Evolutionary conservation across 30 jellyfish, hydroid and myxozoan species (phyloP), one percentile per base, ranked within the genome.

Genomic region (Aurelia aurita): DNA sequence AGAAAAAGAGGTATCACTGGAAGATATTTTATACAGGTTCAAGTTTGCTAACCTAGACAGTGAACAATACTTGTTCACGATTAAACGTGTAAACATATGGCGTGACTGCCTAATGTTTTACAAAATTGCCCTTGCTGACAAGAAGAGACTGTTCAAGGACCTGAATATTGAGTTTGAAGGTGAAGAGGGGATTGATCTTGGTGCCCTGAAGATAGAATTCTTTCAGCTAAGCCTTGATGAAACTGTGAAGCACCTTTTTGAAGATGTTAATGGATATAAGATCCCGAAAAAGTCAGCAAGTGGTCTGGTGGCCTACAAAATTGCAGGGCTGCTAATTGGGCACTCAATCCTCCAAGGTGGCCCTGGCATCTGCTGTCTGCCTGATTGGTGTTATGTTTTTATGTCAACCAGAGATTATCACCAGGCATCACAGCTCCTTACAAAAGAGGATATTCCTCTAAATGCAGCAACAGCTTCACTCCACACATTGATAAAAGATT

Each of bases 401-500:
- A 31, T 69, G 3, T 28, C 34, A 12, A 69, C 81, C 5, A 63
- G 81, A 6, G 81, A 69, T 9, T 69, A 29, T 28, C 66, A 35
- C 5, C 16, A 61, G 12, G 29, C 81, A 6, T 61, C 81, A 12
- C 64, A 69, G 81, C 22, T 69, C 3, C 43, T 5, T 43, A 29
- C 81, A 4, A 34, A 69, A 35, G 23, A 29, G 31, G 64, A 69
- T 18, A 43, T 69, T 13, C 81, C 81, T 3, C 66, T 69, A 5
- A 69, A 69, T 69, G 81, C 81, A 7, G 81, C 65, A 15, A 69
- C 81, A 6, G 81, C 81, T 54, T 43, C 43, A 54, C 64, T 69
- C 5, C 81, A 69, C 39, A 69, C 66, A 4, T 23, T 69, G n/a
- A 69, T 69, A 7, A 63, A 69, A 3, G 81, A 69, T 12, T 29